Conservation (phyloP, 2,797 vertebrate genomes). For the Fistularia commersonii region DNA sequence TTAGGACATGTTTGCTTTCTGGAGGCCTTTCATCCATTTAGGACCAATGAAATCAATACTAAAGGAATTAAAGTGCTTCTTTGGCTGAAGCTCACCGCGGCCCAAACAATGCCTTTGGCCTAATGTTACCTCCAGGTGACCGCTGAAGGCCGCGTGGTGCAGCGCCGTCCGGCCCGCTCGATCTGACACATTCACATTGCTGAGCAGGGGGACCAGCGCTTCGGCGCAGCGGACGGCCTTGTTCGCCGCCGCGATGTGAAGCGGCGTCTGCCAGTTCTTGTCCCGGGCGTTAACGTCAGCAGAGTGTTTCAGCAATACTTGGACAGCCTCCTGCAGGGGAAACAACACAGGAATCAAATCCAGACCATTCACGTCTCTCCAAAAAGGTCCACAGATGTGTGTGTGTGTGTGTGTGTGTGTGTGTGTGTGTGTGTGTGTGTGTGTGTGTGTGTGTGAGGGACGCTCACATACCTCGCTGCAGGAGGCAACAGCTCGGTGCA, state of each 20-base stretch:
- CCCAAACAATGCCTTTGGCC: conserved; percentile 1
- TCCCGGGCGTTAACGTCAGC: conserved; percentile 96
- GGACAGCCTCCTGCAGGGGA: conserved; percentile 87
- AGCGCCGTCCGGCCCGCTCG: conserved; percentile 92
- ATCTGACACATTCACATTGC: conserved; percentile 96
- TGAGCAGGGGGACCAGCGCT: conserved; percentile 91
- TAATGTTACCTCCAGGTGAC: conserved; percentile 86
- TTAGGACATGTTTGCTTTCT: background rate
- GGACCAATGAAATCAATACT: conserved; percentile 12
- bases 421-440: background rate
- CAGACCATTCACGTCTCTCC: background rate
- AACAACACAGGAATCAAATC: background rate
- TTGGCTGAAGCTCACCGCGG: background rate
- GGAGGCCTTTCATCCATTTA: background rate
- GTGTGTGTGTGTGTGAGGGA: background rate
- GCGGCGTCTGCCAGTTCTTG: conserved; percentile 98
- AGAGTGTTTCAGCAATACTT: conserved; percentile 95
- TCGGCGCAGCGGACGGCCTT: conserved; percentile 96
- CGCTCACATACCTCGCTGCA: conserved; percentile 89
- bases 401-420: background rate
- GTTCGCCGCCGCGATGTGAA: conserved; percentile 94
- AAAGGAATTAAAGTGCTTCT: conserved; percentile 3
- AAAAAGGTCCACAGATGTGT: background rate
- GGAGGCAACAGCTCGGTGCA: conserved; percentile 97
- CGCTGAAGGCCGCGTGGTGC: conserved; percentile 97